Evolutionary conservation across 2,113 vertebrate genomes (phyloP).

Genomic region (Colius striatus): DNA sequence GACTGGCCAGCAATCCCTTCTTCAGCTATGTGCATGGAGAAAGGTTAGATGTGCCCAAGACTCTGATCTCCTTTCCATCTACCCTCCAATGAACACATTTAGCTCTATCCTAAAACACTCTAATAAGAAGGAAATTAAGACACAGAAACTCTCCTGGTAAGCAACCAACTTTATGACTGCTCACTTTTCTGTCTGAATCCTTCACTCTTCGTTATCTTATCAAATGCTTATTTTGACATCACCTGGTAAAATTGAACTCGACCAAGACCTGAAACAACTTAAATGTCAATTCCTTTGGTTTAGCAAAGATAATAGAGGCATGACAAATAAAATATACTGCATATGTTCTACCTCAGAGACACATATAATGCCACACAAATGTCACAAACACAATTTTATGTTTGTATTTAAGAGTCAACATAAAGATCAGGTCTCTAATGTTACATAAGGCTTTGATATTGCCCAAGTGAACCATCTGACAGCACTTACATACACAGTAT

Average conservation of each 20-base stretch:
- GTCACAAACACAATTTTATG: not conserved
- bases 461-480: not conserved
- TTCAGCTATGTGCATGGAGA: not conserved
- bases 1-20: not conserved
- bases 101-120: not conserved
- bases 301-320: not conserved
- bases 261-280: not conserved
- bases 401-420: not conserved
- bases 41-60: no score
- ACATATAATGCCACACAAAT: not conserved
- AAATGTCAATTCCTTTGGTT: constrained; percentile 2
- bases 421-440: rapidly evolving
- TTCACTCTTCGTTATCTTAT: not conserved
- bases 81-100: not conserved
- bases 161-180: not conserved
- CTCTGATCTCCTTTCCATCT: not conserved
- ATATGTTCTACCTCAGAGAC: not conserved
- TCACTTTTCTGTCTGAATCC: not conserved
- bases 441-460: rapidly evolving
- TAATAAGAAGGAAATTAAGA: not conserved
- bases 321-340: not conserved
- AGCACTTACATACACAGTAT: rapidly evolving
- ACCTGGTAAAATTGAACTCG: not conserved
- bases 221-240: constrained; percentile 1
- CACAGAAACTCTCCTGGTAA: not conserved